These are phyloP conservation scores for Erebia ligea DNA, from an alignment of 2,888 invertebrate species.

Conservation along the genomic window DNA sequence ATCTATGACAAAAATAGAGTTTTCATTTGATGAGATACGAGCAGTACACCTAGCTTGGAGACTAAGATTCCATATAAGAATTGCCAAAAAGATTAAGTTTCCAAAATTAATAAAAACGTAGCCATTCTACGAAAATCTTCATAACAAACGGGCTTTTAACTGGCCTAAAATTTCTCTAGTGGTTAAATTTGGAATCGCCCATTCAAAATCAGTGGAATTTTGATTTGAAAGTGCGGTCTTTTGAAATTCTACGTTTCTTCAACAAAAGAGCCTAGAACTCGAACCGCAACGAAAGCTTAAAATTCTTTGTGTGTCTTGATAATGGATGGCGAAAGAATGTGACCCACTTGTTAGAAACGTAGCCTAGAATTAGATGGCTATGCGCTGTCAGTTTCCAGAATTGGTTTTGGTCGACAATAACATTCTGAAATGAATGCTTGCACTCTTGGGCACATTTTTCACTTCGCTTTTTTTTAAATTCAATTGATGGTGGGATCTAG, in stretches of 20 bases:
- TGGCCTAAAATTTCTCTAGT: neutral
- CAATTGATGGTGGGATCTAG: neutral
- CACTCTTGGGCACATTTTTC: neutral
- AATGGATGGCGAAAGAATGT: constrained; percentile 8
- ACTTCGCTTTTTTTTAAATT: neutral
- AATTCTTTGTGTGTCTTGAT: constrained; percentile 10
- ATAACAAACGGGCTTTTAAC: neutral
- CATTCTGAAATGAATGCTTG: neutral
- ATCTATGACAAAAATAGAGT: neutral
- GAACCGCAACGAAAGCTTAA: neutral
- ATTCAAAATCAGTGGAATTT: constrained; percentile 4
- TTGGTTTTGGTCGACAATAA: constrained; percentile 2
- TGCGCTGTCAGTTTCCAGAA: neutral
- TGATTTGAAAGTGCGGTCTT: constrained; percentile 9
- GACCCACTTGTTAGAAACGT: constrained; percentile 10
- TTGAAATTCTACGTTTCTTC: neutral
- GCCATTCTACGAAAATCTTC: neutral
- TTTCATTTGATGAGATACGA: neutral
- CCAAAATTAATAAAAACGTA: constrained; percentile 1
- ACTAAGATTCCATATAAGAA: neutral
- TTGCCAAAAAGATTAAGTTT: too few relatives aligned
- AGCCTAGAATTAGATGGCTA: constrained; percentile 5
- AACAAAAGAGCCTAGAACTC: constrained; percentile 1
- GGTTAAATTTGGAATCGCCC: neutral
- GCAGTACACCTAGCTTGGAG: too few relatives aligned